Percentiles rank a stretch among this genome's conserved stretches.
Evolutionary conservation across 1,140 invertebrate species (phyloP).

Genomic region (Drosophila bocqueti): DNA sequence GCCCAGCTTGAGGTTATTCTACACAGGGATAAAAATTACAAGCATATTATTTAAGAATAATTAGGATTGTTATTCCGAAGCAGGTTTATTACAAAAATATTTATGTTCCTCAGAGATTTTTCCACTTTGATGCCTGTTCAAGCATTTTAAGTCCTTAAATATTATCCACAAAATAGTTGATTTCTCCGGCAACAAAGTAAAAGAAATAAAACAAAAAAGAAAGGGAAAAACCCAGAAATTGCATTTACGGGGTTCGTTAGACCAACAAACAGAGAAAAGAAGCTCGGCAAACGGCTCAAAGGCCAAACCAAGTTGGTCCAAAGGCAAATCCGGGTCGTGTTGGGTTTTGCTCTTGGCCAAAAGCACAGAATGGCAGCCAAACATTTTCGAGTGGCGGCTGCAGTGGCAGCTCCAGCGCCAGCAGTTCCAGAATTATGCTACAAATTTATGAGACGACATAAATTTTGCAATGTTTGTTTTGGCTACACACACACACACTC

Average conservation of each 20-base stretch:
- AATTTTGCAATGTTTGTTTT: slow-evolving; percentile 83
- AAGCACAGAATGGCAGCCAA: slow-evolving; percentile 77
- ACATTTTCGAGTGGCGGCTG: slow-evolving; percentile 78
- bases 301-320: slow-evolving; percentile 61
- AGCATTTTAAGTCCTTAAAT: slow-evolving; percentile 46
- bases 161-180: slow-evolving; percentile 61
- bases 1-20: background rate
- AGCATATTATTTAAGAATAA: background rate
- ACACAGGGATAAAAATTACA: background rate
- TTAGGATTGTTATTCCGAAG: background rate
- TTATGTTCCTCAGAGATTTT: background rate
- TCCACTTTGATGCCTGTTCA: background rate
- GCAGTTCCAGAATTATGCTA: slow-evolving; percentile 80
- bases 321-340: slow-evolving; percentile 39
- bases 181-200: slow-evolving; percentile 49
- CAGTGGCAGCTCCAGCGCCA: slow-evolving; percentile 20
- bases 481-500: slow-evolving; percentile 48
- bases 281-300: slow-evolving; percentile 57
- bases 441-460: slow-evolving; percentile 83
- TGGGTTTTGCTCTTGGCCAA: slow-evolving; percentile 34
- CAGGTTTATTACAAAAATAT: background rate
- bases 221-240: slow-evolving; percentile 63
- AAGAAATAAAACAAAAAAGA: slow-evolving; percentile 29
- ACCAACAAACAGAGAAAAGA: slow-evolving; percentile 68
- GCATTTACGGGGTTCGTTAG: slow-evolving; percentile 82